These are phyloP conservation scores for Melinaea marsaeus DNA, from an alignment of 2,888 invertebrate species.

Conservation along the genomic window DNA sequence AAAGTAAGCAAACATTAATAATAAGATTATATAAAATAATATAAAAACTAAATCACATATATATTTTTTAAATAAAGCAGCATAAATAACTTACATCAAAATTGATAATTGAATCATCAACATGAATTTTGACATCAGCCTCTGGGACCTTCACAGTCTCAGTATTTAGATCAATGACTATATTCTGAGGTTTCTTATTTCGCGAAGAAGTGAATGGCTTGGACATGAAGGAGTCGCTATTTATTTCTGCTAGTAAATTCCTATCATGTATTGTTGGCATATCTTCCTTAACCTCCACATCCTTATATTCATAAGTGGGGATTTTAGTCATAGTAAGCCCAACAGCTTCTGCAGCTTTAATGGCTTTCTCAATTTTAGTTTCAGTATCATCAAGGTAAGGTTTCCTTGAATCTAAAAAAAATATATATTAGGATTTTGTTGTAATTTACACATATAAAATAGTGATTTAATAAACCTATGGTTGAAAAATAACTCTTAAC, in stretches of 20 bases:
- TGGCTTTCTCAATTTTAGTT: conserved; percentile 67
- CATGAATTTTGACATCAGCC: conserved; percentile 63
- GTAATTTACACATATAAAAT: background rate
- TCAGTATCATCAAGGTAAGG: conserved; percentile 65
- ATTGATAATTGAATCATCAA: conserved; percentile 81
- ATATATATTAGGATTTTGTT: background rate
- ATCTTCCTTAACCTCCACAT: conserved; percentile 68
- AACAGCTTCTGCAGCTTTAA: conserved; percentile 72
- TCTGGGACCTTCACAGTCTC: conserved; percentile 84
- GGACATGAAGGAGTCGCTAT: conserved; percentile 82
- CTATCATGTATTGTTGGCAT: conserved; percentile 76
- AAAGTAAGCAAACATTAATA: no score
- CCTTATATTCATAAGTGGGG: conserved; percentile 71
- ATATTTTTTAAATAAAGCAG: conserved; percentile 6
- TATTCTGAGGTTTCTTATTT: conserved; percentile 81
- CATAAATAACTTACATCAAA: conserved; percentile 76
- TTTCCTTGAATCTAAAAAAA: conserved; percentile 49
- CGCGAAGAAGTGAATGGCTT: conserved; percentile 78
- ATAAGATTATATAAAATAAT: no score
- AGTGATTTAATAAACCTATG: no score
- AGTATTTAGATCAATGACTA: conserved; percentile 84
- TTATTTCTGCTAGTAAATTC: conserved; percentile 82
- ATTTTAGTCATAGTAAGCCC: conserved; percentile 73
- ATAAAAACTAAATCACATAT: conserved; percentile 1
- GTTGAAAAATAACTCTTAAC: no score